Percentiles rank a stretch among this genome's conserved stretches.
phyloP scores from a whole-genome alignment of 2,888 invertebrate genomes.

The Nephrotoma flavescens region DNA sequence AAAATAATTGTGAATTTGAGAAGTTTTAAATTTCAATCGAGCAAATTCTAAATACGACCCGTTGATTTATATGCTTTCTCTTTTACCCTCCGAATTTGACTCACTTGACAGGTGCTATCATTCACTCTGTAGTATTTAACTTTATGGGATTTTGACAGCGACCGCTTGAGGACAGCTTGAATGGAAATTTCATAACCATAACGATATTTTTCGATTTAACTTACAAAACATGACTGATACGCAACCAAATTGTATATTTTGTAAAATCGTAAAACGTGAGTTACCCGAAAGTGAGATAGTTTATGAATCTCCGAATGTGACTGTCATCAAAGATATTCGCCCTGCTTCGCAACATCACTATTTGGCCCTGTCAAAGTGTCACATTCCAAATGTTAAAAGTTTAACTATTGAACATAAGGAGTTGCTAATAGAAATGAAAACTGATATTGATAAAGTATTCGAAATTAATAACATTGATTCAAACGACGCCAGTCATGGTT shows the following conservation, averaged over 20 bases:
- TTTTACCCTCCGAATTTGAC: too few relatives aligned
- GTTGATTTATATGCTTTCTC: too few relatives aligned
- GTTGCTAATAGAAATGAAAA: conserved; percentile 22
- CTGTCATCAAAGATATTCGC: conserved; percentile 68
- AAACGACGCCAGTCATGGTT: conserved; percentile 48
- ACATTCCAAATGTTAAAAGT: conserved; percentile 59
- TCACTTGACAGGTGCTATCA: too few relatives aligned
- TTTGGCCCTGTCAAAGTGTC: conserved; percentile 60
- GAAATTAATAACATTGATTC: conserved; percentile 33
- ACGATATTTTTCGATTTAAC: too few relatives aligned
- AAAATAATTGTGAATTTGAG: too few relatives aligned
- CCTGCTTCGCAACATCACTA: conserved; percentile 70
- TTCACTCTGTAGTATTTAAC: too few relatives aligned
- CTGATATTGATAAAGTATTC: conserved; percentile 39
- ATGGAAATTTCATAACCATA: too few relatives aligned
- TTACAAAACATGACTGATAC: too few relatives aligned
- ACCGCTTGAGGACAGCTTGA: too few relatives aligned
- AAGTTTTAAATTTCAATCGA: too few relatives aligned
- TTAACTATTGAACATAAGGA: conserved; percentile 48
- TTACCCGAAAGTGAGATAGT: conserved; percentile 42
- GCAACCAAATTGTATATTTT: conserved; percentile 47
- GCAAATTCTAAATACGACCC: too few relatives aligned
- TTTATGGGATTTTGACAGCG: too few relatives aligned
- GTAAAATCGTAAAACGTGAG: conserved; percentile 50
- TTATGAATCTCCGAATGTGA: conserved; percentile 57